Conservation (phyloP, 2,797 vertebrate species). For the Anabacerthia variegaticeps region DNA sequence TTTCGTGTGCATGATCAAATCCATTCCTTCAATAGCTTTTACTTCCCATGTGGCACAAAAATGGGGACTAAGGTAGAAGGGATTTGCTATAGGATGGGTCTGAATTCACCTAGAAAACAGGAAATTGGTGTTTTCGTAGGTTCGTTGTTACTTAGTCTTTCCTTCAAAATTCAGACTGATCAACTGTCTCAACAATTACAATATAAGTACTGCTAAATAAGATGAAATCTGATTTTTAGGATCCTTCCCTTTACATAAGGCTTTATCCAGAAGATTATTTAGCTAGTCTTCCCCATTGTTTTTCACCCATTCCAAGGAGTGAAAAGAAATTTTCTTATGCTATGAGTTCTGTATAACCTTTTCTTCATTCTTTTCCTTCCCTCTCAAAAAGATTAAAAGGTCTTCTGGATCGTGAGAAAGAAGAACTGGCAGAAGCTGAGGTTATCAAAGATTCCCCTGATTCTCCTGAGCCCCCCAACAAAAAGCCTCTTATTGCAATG, state of each 20-base stretch:
- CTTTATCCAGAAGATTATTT: background rate
- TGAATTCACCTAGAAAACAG: background rate
- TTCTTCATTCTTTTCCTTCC: background rate
- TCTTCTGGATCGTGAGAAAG: slow-evolving; percentile 88
- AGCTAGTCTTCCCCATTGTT: background rate
- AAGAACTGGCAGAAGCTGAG: slow-evolving; percentile 88
- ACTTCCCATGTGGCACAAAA: background rate
- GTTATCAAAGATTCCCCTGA: slow-evolving; percentile 98
- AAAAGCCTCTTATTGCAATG: slow-evolving; percentile 89
- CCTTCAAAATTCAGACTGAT: background rate
- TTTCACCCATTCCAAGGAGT: background rate
- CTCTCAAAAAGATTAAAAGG: slow-evolving; percentile 84
- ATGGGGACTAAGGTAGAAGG: background rate
- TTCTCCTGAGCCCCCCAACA: slow-evolving; percentile 95
- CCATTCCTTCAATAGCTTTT: background rate
- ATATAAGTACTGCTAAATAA: background rate
- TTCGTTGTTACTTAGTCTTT: background rate
- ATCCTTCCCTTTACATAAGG: background rate
- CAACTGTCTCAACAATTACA: background rate
- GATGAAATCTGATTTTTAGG: background rate
- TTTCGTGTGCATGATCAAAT: background rate
- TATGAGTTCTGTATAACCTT: background rate
- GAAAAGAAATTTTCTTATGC: background rate
- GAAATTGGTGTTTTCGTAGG: background rate
- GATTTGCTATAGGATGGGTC: background rate